Evolutionary conservation across 2,888 invertebrate species (phyloP).

Genomic region (Macropis europaea): DNA sequence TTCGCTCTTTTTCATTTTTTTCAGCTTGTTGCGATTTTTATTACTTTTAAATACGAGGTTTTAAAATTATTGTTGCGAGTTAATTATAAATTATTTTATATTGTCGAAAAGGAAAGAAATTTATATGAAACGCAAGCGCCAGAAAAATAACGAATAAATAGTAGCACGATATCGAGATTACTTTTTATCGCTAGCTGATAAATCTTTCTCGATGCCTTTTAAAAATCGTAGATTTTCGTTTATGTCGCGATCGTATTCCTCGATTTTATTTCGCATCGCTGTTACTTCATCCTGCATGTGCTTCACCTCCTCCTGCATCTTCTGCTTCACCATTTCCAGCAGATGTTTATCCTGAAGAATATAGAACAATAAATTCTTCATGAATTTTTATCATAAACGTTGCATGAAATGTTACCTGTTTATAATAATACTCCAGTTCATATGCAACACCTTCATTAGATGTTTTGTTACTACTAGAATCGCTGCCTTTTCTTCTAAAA

Average conservation of each 20-base stretch:
- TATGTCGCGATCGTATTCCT: slow-evolving; percentile 68
- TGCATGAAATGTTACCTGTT: slow-evolving; percentile 56
- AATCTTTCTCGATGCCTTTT: slow-evolving; percentile 64
- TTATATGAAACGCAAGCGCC: no score
- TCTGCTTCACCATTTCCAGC: slow-evolving; percentile 62
- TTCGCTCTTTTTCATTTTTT: no score
- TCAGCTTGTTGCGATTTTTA: not conserved
- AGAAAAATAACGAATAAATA: not conserved
- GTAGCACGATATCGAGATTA: not conserved
- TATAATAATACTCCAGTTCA: slow-evolving; percentile 69
- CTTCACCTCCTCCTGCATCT: slow-evolving; percentile 67
- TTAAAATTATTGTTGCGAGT: not conserved
- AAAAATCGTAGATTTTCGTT: slow-evolving; percentile 68
- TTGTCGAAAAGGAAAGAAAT: not conserved
- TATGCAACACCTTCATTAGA: slow-evolving; percentile 49
- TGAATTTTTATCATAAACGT: not conserved
- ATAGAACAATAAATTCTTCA: not conserved
- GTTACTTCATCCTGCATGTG: slow-evolving; percentile 66
- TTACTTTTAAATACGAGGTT: not conserved
- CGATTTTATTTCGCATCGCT: slow-evolving; percentile 65
- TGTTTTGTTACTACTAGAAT: slow-evolving; percentile 44
- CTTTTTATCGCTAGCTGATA: slow-evolving; percentile 52
- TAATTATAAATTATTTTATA: not conserved
- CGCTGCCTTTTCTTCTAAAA: slow-evolving; percentile 47
- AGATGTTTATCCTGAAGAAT: slow-evolving; percentile 62